Conservation (phyloP, 2,888 invertebrate genomes). For the Rhorus exstirpatorius region DNA sequence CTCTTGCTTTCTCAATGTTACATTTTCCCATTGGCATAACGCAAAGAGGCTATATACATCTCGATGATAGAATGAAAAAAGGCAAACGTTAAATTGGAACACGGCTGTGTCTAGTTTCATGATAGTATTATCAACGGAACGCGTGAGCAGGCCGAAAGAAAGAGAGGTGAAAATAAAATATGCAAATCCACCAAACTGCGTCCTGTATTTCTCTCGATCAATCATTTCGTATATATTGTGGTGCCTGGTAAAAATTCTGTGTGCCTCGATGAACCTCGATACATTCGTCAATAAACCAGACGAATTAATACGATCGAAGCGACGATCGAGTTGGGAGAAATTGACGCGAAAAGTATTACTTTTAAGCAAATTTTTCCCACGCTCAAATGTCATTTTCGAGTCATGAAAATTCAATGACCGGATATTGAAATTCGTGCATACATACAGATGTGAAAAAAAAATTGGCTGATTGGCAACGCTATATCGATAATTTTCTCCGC, state of each 20-base stretch:
- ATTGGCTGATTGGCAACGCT: no score
- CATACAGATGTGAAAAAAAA: neutral
- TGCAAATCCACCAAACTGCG: slow-evolving; percentile 26
- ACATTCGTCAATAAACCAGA: neutral
- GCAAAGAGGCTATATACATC: no score
- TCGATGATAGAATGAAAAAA: slow-evolving; percentile 14
- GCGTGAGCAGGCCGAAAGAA: slow-evolving; percentile 19
- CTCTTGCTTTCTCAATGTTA: no score
- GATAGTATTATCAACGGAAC: slow-evolving; percentile 3
- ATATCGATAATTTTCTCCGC: no score
- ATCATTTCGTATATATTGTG: slow-evolving; percentile 3
- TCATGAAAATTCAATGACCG: neutral
- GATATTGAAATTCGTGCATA: neutral
- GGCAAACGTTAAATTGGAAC: slow-evolving; percentile 9
- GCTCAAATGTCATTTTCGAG: neutral
- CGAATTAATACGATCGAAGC: slow-evolving; percentile 1
- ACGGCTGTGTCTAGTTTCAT: no score
- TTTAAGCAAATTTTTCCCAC: neutral
- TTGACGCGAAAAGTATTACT: neutral
- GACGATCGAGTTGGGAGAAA: neutral
- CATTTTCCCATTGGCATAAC: no score
- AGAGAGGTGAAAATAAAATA: slow-evolving; percentile 6
- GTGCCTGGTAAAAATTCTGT: neutral
- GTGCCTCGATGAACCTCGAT: neutral
- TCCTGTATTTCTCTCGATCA: neutral